A percentile compares a stretch with the other conserved stretches of the same genome.
These are phyloP conservation scores for Monopterus albus DNA, from an alignment of 2,113 vertebrate genomes.

Conservation along the genomic window DNA sequence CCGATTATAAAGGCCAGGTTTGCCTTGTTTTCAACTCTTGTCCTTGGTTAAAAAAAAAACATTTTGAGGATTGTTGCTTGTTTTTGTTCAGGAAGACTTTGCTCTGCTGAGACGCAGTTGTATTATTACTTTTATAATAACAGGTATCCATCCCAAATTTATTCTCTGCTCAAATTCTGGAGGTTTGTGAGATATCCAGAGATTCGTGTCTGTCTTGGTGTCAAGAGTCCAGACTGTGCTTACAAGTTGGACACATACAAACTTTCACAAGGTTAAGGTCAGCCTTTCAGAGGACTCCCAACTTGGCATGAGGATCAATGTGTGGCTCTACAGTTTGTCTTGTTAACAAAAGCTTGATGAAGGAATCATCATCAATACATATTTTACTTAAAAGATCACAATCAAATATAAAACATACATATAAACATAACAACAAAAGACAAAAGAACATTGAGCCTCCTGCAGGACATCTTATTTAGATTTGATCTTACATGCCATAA, in stretches of 20 bases:
- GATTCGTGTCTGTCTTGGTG: not conserved
- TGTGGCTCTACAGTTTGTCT: not conserved
- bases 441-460: too few species aligned
- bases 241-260: not conserved
- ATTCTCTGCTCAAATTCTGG: not conserved
- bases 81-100: slow-evolving; percentile 22
- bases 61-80: not conserved
- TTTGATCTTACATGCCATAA: too few species aligned
- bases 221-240: not conserved
- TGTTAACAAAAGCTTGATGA: not conserved
- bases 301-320: not conserved
- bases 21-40: not conserved
- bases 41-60: slow-evolving; percentile 2
- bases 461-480: too few species aligned
- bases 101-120: not conserved
- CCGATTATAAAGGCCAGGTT: too few species aligned
- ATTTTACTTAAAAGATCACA: not conserved
- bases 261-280: not conserved
- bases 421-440: not conserved
- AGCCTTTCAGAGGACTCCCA: not conserved
- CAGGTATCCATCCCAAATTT: not conserved
- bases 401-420: not conserved
- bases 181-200: not conserved
- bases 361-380: not conserved
- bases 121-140: not conserved